phyloP scores from a whole-genome alignment of 2,888 invertebrate genomes.

The Ennomos fuscantarius region DNA sequence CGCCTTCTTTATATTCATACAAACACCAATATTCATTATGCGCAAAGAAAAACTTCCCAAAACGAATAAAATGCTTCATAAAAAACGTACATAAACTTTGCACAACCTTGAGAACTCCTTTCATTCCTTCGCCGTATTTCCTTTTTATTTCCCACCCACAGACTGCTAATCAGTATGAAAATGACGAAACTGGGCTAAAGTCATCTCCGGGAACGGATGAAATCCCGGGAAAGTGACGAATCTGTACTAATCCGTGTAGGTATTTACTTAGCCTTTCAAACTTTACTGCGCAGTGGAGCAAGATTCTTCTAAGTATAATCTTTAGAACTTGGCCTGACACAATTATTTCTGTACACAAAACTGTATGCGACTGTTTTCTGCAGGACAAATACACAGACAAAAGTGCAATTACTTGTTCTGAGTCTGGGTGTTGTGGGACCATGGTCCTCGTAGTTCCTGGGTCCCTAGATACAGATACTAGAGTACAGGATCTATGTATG shows the following conservation, averaged over 20 bases:
- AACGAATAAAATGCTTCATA: conserved; percentile 15
- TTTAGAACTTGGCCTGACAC: background rate
- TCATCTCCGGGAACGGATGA: conserved; percentile 35
- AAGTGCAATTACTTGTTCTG: too few relatives aligned
- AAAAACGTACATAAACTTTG: conserved; percentile 15
- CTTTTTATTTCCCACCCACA: conserved; percentile 13
- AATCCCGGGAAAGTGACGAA: conserved; percentile 32
- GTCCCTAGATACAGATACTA: too few relatives aligned
- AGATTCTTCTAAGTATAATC: conserved; percentile 32
- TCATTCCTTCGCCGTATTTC: conserved; percentile 10
- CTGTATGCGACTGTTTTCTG: too few relatives aligned
- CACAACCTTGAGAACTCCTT: conserved; percentile 25
- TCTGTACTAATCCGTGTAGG: conserved; percentile 37
- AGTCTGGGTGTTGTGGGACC: too few relatives aligned
- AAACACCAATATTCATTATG: conserved; percentile 7
- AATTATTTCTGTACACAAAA: too few relatives aligned
- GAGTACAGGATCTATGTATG: too few relatives aligned
- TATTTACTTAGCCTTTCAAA: conserved; percentile 39
- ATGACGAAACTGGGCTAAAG: conserved; percentile 44
- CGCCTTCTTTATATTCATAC: background rate
- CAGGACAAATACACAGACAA: too few relatives aligned
- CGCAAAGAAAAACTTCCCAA: conserved; percentile 1
- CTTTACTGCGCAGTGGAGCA: conserved; percentile 13
- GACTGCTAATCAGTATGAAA: conserved; percentile 28
- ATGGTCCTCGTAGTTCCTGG: too few relatives aligned